Evolutionary conservation across 2,888 invertebrate species (phyloP), one percentile per base, ranked within the genome.

Genomic region (Tromatobia lineatoria): DNA sequence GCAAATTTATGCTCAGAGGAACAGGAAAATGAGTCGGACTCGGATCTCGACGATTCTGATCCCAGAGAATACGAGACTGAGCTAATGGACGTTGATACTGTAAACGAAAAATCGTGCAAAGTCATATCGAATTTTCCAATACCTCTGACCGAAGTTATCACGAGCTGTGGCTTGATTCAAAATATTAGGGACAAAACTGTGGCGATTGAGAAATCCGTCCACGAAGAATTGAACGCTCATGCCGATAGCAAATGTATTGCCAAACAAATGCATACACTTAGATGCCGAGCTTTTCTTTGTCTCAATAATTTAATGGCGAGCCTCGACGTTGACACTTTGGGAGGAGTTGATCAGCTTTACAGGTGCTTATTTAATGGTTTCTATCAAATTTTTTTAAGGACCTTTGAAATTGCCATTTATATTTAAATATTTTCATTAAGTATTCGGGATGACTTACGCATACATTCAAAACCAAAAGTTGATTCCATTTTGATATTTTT

Each of bases 1-100:
- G 95, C 97, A 29, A 97, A 97, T 92, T 94, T 97, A 73, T 96
- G 96, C 90, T 95, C 96, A 45, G 94, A 95, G 90, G 96, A 96
- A 91, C 76, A 87, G 18, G 90, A 90, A 10, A 85, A 85, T 76
- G 95, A 95, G 47, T 94, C 94, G 15, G 91, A 94, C n/a, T 91
- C 91, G 66, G 94, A 94, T 38, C 78, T 88, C 20, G 93, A 93
- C n/a, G 90, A 94, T 76, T 95, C 94, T 66, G 95, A 94, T 83
- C 92, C 88, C 69, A 93, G 93, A 80, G 94, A 94, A 73, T 92
- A 92, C n/a, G 91, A 91, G 8, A 86, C 84, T 61, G 94, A 94
- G 25, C 88, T 83, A 59, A 88, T 89, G 38, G 91, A 91, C 34
- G 89, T 64, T 11, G 64, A 64, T 38, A n/a, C 20, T 18, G 20